Base-by-base conservation (phyloP, 2,113 vertebrate species). In the Rousettus leschenaultii region DNA sequence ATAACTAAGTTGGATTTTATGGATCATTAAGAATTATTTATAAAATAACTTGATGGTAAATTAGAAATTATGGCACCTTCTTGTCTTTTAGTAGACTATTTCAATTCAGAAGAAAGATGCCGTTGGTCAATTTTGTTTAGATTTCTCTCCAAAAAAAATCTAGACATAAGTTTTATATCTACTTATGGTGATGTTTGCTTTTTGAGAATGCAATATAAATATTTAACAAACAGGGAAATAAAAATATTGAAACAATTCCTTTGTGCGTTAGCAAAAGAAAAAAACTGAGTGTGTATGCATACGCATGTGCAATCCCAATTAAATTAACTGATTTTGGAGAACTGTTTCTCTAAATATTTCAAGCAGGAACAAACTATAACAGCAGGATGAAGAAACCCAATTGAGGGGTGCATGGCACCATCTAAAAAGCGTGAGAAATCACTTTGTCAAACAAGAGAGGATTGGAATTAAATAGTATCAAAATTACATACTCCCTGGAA, bases 401-500 rank as follows among this genome's bases (percentile, higher is more conserved):
- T 94, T 97, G 97, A 97, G 79, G 96, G 88, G 35, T 98, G 48
- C 68, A 65, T 0, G 1, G 38, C 88, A 95, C 66, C 93, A 45
- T 97, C 95, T 97, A 83, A 92, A 97, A 97, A 97, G 75, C 35
- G 80, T 93, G 91, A 95, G 94, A 98, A 98, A 98, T 97, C 89
- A 96, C 95, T 78, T 96, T 97, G 97, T 97, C 95, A 97, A 94
- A 86, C 28, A 85, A 96, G 77, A 97, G 92, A 95, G 80, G 96
- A 95, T 68, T 94, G 94, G 97, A 97, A 98, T 98, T 98, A 98
- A 96, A 96, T 97, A 97, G 86, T 97, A 97, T 98, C 95, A 98
- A 98, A 98, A 98, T 98, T 97, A 90, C 84, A 98, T 79, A 1
- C 51, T 97, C 48, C 92, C 89, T 90, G 68, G 59, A 96, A 91